phyloP scores from a whole-genome alignment of 2,888 invertebrate species.

The Temnothorax unifasciatus region DNA sequence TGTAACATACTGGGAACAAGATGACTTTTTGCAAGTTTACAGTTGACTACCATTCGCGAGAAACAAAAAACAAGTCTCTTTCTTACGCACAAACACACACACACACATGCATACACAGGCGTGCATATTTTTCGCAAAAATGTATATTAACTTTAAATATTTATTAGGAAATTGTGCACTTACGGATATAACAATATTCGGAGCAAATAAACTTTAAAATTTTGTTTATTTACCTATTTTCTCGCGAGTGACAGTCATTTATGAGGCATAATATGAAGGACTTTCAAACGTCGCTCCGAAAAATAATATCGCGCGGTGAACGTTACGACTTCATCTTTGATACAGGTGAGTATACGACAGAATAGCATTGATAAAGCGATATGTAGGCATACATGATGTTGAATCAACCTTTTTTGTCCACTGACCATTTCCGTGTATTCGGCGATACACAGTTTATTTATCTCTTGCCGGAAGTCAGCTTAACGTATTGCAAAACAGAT shows the following conservation, averaged over 20 bases:
- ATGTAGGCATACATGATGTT: conserved; percentile 44
- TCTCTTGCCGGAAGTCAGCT: conserved; percentile 7
- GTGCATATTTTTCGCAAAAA: not conserved
- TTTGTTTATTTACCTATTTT: not conserved
- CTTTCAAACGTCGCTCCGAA: not conserved
- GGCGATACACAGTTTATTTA: not conserved
- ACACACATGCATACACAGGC: too few species aligned
- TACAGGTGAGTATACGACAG: conserved; percentile 28
- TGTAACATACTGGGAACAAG: not conserved
- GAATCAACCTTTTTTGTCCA: conserved; percentile 24
- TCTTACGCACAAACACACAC: not conserved
- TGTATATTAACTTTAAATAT: not conserved
- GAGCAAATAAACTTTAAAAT: not conserved
- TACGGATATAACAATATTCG: not conserved
- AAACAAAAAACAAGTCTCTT: not conserved
- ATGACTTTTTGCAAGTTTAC: conserved; percentile 17
- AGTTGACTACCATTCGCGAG: not conserved
- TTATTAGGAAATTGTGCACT: conserved; percentile 27
- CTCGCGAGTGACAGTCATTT: not conserved
- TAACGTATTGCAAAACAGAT: conserved; percentile 39
- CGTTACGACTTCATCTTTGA: conserved; percentile 1
- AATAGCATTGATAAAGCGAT: conserved; percentile 27
- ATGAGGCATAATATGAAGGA: not conserved
- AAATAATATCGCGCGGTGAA: conserved; percentile 7
- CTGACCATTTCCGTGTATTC: conserved; percentile 6